Conservation (phyloP, 1,140 invertebrate genomes). For the Anastatus disparis region DNA sequence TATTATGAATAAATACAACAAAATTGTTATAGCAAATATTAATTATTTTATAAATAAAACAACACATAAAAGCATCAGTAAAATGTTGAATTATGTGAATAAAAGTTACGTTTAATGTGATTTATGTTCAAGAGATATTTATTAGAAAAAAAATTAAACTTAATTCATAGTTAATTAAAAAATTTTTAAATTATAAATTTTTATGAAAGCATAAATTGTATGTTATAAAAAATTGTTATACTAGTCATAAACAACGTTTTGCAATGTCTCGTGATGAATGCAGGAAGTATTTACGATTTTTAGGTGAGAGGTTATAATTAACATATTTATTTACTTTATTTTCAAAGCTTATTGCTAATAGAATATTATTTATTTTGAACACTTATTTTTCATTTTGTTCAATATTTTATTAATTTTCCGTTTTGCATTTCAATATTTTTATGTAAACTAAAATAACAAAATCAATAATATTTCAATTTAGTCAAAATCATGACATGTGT, state of each 20-base stretch:
- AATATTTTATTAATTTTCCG: background rate
- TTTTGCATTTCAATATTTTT: too few species aligned
- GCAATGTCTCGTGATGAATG: constrained; percentile 87
- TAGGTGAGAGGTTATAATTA: constrained; percentile 73
- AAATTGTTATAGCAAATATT: background rate
- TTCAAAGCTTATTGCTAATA: background rate
- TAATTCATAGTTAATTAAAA: constrained; percentile 8
- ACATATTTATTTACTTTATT: background rate
- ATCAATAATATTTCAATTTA: too few species aligned
- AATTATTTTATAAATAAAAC: background rate
- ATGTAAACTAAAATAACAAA: too few species aligned
- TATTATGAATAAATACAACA: background rate
- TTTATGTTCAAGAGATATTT: background rate
- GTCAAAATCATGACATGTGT: too few species aligned
- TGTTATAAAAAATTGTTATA: background rate
- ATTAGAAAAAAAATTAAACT: constrained; percentile 3
- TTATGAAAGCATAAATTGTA: background rate
- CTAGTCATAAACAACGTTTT: constrained; percentile 1
- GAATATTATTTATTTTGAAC: background rate
- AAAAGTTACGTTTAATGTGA: background rate
- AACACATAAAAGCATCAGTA: too few species aligned
- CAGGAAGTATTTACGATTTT: constrained; percentile 83
- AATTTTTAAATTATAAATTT: background rate
- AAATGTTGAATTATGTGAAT: constrained; percentile 1
- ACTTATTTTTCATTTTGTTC: background rate